These are phyloP conservation scores for Macrosteles quadrilineatus DNA, from an alignment of 1,140 invertebrate species.

Conservation along the genomic window DNA sequence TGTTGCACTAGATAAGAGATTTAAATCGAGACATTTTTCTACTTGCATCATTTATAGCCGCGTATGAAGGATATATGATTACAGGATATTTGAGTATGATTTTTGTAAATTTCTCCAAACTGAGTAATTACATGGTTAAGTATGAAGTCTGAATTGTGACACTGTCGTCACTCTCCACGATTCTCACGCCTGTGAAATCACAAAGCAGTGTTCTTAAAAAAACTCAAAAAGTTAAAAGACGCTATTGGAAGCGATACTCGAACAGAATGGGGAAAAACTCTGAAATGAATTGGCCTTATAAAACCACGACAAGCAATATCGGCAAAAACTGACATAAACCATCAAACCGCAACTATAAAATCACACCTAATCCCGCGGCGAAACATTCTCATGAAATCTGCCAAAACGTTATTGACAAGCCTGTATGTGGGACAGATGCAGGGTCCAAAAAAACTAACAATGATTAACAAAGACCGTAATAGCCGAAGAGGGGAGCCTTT, in stretches of 20 bases:
- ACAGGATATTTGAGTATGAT: too few relatives aligned
- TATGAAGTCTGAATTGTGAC: too few relatives aligned
- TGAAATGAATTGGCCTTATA: not conserved
- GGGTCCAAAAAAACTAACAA: conserved; percentile 21
- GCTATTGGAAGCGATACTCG: not conserved
- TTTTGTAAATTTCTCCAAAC: too few relatives aligned
- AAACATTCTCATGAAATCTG: conserved; percentile 10
- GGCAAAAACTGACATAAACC: not conserved
- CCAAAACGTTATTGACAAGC: conserved; percentile 11
- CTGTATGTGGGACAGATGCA: conserved; percentile 20
- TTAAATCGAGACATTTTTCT: too few relatives aligned
- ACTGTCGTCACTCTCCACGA: too few relatives aligned
- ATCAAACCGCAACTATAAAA: conserved; percentile 1
- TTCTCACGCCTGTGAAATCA: too few relatives aligned
- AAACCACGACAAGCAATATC: not conserved
- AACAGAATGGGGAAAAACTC: not conserved
- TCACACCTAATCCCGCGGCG: not conserved
- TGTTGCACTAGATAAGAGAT: too few relatives aligned
- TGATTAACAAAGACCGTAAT: conserved; percentile 29
- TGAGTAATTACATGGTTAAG: too few relatives aligned
- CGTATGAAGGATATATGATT: too few relatives aligned
- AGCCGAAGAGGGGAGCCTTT: conserved; percentile 10
- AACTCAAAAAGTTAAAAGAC: too few relatives aligned
- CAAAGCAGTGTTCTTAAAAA: too few relatives aligned
- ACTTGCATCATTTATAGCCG: too few relatives aligned